These are phyloP conservation scores for Mimumesa dahlbomi DNA, from an alignment of 2,888 invertebrate species.

Conservation along the genomic window DNA sequence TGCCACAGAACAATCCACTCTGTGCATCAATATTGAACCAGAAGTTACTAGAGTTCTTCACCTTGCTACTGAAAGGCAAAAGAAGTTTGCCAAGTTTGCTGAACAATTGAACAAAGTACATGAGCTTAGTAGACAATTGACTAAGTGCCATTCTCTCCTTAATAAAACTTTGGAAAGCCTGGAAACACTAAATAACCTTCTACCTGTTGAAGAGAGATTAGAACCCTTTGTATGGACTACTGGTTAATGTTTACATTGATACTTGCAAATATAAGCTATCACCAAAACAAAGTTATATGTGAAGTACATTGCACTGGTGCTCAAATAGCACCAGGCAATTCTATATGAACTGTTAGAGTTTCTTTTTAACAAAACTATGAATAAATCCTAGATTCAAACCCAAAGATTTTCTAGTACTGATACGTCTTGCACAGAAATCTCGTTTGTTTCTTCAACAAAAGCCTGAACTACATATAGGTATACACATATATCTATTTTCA, in stretches of 20 bases:
- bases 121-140: slow-evolving; percentile 91
- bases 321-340: slow-evolving; percentile 16
- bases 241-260: slow-evolving; percentile 78
- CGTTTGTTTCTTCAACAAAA: slow-evolving; percentile 14
- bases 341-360: slow-evolving; percentile 6
- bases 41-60: slow-evolving; percentile 87
- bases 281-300: background rate
- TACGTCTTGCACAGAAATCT: slow-evolving; percentile 35
- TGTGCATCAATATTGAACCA: slow-evolving; percentile 88
- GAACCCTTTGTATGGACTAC: slow-evolving; percentile 96
- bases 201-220: slow-evolving; percentile 91
- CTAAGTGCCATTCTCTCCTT: slow-evolving; percentile 89
- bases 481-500: slow-evolving; percentile 57
- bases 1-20: slow-evolving; percentile 88
- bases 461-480: slow-evolving; percentile 35
- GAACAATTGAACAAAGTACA: slow-evolving; percentile 92
- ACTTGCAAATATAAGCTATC: background rate
- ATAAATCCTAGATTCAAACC: too few species aligned
- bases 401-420: slow-evolving; percentile 16
- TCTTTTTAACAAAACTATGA: slow-evolving; percentile 6
- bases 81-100: slow-evolving; percentile 91
- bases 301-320: slow-evolving; percentile 34
- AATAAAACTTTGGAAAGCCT: slow-evolving; percentile 93
- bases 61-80: slow-evolving; percentile 89
- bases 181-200: slow-evolving; percentile 90